phyloP scores from a whole-genome alignment of 2,113 vertebrate species.

The Triplophysa rosa region DNA sequence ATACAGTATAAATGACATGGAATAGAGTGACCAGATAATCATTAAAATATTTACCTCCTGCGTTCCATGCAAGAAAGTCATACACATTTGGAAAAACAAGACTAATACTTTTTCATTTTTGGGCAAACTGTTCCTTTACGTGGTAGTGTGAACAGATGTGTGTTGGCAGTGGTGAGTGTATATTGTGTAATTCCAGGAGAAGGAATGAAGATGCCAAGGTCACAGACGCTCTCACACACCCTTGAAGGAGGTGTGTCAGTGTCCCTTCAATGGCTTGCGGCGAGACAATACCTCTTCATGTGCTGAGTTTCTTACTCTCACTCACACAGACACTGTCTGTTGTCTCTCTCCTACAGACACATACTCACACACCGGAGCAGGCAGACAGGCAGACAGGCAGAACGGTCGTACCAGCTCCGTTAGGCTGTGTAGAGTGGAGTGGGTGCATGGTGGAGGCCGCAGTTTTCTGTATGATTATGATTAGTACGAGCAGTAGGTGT shows the following conservation, averaged over 20 bases:
- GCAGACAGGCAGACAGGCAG: constrained; percentile 29
- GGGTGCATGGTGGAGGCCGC: constrained; percentile 24
- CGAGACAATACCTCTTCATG: constrained; percentile 26
- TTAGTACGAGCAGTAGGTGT: neutral
- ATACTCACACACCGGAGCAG: constrained; percentile 23
- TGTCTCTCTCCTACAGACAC: neutral
- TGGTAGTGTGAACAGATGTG: neutral
- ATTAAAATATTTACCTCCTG: neutral
- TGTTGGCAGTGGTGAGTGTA: neutral
- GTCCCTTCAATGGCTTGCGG: constrained; percentile 18
- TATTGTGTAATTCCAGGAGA: constrained; percentile 11
- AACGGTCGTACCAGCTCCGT: constrained; percentile 22
- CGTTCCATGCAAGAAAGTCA: neutral
- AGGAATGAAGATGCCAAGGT: constrained; percentile 7
- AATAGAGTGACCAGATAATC: no score
- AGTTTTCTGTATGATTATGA: constrained; percentile 23
- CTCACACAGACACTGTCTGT: constrained; percentile 1
- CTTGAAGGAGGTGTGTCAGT: constrained; percentile 34
- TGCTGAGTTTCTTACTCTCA: constrained; percentile 6
- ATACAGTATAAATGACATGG: no score
- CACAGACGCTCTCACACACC: constrained; percentile 19
- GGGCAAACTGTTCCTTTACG: neutral
- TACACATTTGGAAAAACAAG: no score
- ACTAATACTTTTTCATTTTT: no score
- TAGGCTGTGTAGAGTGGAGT: neutral